Evolutionary conservation across 2,113 vertebrate genomes (phyloP), one percentile per base, ranked within the genome.

Genomic region (Gulo gulo): DNA sequence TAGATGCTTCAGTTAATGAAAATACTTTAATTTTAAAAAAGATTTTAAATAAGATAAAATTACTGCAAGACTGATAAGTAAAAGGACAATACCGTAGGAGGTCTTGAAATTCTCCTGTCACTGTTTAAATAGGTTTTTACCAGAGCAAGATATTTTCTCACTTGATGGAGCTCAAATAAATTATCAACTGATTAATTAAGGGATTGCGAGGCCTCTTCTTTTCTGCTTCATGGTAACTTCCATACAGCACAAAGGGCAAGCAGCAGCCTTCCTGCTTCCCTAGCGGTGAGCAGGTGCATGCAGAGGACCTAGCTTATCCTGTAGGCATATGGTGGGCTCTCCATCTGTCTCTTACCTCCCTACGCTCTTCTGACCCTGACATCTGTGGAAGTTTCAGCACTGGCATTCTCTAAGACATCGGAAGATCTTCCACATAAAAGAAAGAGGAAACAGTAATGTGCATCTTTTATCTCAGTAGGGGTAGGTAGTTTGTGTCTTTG

Each of bases 231-330:
- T 0, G 16, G 69, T 31, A 47, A 76, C 26, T 52, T 4, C n/a
- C 20, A 8, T 3, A 9, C 3, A 61, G n/a, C 5, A 2, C 23
- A 10, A 18, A 59, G 36, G 3, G 26, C 3, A 47, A n/a, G 63
- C 4, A 9, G 12, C 4, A 6, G 69, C 7, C 18, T 0, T 59
- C 63, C 57, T 20, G 20, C 31, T 24, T 50, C 26, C 36, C 31
- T 10, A 4, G 10, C 12, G 29, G 9, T 13, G 12, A 31, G 5
- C 11, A n/a, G 23, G 2, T 6, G 13, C 9, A 2, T 16, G 8
- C 2, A 7, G 29, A 52, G 50, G n/a, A 4, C 57, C 7, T 4
- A 20, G 8, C 2, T 21, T 1, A 6, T 4, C 1, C 0, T 14
- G 34, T 13, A 14, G 7, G 57, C 13, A 14, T 8, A 5, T 9